Evolutionary conservation across 2,888 invertebrate genomes (phyloP).

Genomic region (Hemicrepidius hirtus): DNA sequence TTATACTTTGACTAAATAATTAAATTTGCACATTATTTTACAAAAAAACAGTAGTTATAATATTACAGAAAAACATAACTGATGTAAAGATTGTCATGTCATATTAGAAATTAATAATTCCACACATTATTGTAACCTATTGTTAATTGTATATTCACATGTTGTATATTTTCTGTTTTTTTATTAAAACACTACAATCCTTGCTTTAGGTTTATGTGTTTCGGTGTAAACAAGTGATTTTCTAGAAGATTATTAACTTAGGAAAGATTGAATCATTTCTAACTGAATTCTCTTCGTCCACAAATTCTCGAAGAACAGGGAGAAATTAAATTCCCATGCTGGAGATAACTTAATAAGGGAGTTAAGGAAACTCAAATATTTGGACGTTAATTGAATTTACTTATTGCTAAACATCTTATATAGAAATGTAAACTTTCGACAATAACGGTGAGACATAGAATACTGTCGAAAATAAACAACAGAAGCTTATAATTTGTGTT

Average conservation of each 20-base stretch:
- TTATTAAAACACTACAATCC: too few relatives aligned
- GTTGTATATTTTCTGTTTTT: too few relatives aligned
- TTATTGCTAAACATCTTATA: slow-evolving; percentile 6
- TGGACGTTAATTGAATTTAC: background rate
- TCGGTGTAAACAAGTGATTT: background rate
- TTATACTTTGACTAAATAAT: too few relatives aligned
- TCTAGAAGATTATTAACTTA: background rate
- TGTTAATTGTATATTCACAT: too few relatives aligned
- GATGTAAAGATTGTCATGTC: too few relatives aligned
- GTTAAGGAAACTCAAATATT: slow-evolving; percentile 23
- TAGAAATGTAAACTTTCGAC: background rate
- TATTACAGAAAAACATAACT: too few relatives aligned
- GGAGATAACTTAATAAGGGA: slow-evolving; percentile 6
- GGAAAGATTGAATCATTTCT: background rate
- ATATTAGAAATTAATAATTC: too few relatives aligned
- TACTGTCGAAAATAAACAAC: background rate
- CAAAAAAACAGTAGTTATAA: too few relatives aligned
- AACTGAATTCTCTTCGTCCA: background rate
- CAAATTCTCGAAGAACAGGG: background rate
- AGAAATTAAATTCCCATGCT: slow-evolving; percentile 2
- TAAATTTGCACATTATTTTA: too few relatives aligned
- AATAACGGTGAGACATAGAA: background rate
- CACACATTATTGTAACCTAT: too few relatives aligned
- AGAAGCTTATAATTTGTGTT: too few relatives aligned
- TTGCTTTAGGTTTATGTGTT: too few relatives aligned